Conservation (phyloP, 2,888 invertebrate species). For the Scaptomyza polygonia region DNA sequence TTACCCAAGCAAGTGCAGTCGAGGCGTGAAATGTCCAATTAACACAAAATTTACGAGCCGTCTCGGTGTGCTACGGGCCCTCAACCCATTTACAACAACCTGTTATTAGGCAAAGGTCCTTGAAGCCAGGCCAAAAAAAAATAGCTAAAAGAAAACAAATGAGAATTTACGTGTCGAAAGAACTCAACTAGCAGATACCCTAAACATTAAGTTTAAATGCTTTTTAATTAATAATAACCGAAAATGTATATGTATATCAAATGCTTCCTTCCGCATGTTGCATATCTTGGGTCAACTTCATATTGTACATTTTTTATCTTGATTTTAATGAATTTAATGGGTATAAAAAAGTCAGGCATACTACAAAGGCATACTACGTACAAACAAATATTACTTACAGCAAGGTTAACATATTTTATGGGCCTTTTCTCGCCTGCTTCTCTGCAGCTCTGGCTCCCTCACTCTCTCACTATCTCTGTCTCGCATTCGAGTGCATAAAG, state of each 20-base stretch:
- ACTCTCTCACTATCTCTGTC: not conserved
- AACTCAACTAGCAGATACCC: slow-evolving; percentile 1
- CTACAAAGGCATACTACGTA: not conserved
- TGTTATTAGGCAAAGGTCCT: slow-evolving; percentile 72
- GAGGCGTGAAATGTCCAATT: slow-evolving; percentile 83
- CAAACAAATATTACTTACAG: slow-evolving; percentile 27
- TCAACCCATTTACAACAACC: slow-evolving; percentile 65
- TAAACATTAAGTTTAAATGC: no score
- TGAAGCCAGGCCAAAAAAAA: slow-evolving; percentile 46
- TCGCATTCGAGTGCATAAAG: slow-evolving; percentile 18
- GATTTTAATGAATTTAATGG: not conserved
- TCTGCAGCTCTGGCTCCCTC: not conserved
- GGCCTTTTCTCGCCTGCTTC: slow-evolving; percentile 59
- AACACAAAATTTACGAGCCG: slow-evolving; percentile 80
- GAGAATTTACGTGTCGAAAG: not conserved
- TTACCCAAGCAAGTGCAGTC: slow-evolving; percentile 37
- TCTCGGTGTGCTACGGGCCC: slow-evolving; percentile 31
- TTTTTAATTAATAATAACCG: no score
- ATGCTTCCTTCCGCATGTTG: no score
- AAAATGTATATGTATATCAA: no score
- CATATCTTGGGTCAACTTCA: no score
- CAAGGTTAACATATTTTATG: slow-evolving; percentile 65
- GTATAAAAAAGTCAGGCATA: not conserved
- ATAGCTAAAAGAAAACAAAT: not conserved
- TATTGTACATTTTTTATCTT: not conserved